These are phyloP conservation scores for Cephalotes varians DNA, from an alignment of 2,888 invertebrate species.

Conservation along the genomic window DNA sequence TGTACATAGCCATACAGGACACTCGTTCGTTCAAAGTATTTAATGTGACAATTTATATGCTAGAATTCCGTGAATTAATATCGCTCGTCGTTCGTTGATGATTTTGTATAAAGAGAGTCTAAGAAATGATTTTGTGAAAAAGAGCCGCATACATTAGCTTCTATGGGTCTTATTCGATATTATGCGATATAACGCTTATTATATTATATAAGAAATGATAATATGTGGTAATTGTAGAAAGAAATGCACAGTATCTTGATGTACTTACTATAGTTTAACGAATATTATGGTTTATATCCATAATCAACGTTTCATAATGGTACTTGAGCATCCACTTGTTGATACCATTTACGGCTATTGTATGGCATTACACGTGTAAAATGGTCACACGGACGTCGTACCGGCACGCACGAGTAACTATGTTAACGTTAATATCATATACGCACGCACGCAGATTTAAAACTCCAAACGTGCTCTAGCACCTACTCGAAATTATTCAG, in stretches of 20 bases:
- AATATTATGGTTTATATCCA: constrained; percentile 78
- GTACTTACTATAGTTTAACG: too few species aligned
- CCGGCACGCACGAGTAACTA: constrained; percentile 70
- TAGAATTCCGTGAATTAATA: constrained; percentile 20
- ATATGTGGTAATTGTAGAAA: constrained; percentile 68
- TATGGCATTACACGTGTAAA: constrained; percentile 74
- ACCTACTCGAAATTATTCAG: not conserved
- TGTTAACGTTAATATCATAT: constrained; percentile 71
- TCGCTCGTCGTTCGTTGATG: not conserved
- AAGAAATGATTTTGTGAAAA: not conserved
- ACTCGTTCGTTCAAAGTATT: constrained; percentile 3
- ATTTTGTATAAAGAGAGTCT: not conserved
- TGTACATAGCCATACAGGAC: not conserved
- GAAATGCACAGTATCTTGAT: constrained; percentile 76
- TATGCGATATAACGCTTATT: too few species aligned
- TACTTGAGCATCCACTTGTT: constrained; percentile 83
- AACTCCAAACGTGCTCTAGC: constrained; percentile 58
- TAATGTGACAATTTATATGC: constrained; percentile 4
- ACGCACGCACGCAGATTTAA: constrained; percentile 71
- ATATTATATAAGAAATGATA: constrained; percentile 59
- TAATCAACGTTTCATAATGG: constrained; percentile 81
- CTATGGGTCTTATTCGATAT: constrained; percentile 26
- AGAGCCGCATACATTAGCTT: not conserved
- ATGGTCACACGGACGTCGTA: constrained; percentile 68
- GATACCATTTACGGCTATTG: constrained; percentile 81